Base-by-base conservation (phyloP, 2,888 invertebrate species). In the Drosophila gaucha region DNA sequence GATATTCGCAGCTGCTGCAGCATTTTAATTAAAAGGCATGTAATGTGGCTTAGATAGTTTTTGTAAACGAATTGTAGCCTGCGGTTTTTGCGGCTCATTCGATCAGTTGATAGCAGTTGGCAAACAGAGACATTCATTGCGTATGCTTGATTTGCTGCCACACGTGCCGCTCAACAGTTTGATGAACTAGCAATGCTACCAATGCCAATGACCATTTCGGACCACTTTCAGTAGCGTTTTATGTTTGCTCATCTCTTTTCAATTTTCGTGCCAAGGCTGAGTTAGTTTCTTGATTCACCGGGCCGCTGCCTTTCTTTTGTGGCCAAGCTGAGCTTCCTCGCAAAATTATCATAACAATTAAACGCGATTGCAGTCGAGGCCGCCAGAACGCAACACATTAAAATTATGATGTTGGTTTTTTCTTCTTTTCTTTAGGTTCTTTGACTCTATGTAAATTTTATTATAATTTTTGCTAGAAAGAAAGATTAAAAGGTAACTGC, bases 321-420 rank as follows among this genome's bases (percentile, higher is more conserved):
- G 38, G 39, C 41, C 20, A 50, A 31, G 54, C 30, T 62, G 46
- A n/a, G 50, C 36, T 79, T 76, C 76, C 79, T 83, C 75, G 52
- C 10, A 10, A 73, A 73, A 80, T 82, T 82, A 82, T 87, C 82
- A 82, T 82, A 66, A 86, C 86, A 82, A 82, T 88, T 87, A 78
- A 85, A 59, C 41, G 67, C 43, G 65, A 70, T 64, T 82, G 88
- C 80, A 82, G 64, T 24, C 73, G 58, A 69, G 76, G 72, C 65
- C 76, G 59, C 30, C 51, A 67, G 68, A 67, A 58, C 62, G 54
- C 55, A 59, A 67, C 51, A 50, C 43, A 56, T 51, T 44, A 60
- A 74, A 57, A 65, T 76, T 59, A 67, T 82, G 64, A 66, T 80
- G 57, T 50, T 69, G 49, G 54, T 39, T 59, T 56, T 71, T 14